Percentiles rank a stretch among this genome's conserved stretches.
Conservation (phyloP, 2,888 invertebrate species). For the Xestia xanthographa region DNA sequence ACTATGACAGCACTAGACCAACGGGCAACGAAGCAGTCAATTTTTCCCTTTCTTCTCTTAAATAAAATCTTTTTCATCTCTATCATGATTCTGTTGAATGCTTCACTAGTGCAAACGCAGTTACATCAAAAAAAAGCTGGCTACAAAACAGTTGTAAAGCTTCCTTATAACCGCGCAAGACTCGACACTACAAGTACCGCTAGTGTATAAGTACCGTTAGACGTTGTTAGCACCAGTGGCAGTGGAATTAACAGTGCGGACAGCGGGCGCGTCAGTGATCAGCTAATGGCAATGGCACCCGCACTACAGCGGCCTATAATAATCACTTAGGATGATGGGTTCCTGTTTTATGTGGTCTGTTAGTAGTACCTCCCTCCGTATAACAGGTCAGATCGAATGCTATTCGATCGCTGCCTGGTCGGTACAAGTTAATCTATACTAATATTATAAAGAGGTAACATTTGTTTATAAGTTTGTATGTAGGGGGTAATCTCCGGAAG, state of each 20-base stretch:
- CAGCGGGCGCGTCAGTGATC: constrained; percentile 34
- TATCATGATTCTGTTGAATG: background rate
- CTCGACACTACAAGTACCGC: constrained; percentile 45
- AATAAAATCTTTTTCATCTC: background rate
- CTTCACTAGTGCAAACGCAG: background rate
- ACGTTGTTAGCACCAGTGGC: constrained; percentile 31
- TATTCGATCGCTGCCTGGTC: background rate
- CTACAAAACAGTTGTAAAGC: background rate
- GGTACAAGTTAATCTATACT: background rate
- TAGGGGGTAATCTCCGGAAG: no score
- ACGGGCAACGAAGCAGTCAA: no score
- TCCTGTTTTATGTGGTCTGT: constrained; percentile 16
- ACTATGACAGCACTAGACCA: no score
- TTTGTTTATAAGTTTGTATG: no score
- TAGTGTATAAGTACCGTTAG: constrained; percentile 53
- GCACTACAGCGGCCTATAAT: constrained; percentile 17
- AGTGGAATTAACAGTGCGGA: constrained; percentile 25
- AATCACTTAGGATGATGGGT: constrained; percentile 33
- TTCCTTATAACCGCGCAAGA: constrained; percentile 30
- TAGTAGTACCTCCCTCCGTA: background rate
- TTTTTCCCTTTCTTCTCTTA: background rate
- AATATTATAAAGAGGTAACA: no score
- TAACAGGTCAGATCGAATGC: background rate
- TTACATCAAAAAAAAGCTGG: constrained; percentile 1
- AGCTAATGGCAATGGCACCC: constrained; percentile 47